A percentile compares a stretch with the other conserved stretches of the same genome.
phyloP scores from a whole-genome alignment of 2,113 vertebrate species.

The Salvelinus fontinalis region DNA sequence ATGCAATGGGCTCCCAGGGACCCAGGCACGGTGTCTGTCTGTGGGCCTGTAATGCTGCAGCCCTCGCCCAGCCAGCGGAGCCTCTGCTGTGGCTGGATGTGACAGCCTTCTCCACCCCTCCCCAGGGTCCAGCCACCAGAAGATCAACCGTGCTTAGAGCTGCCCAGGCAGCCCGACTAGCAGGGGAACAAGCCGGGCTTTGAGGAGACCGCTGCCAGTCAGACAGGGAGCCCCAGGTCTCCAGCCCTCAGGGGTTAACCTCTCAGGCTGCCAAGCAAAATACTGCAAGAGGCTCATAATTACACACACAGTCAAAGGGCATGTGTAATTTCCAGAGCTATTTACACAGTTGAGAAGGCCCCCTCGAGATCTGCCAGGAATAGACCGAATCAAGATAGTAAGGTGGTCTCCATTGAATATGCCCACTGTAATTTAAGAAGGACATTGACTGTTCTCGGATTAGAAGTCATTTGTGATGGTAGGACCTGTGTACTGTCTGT shows the following conservation, averaged over 20 bases:
- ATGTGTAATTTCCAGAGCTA: conserved; percentile 97
- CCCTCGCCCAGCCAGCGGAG: conserved; percentile 31
- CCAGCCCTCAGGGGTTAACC: conserved; percentile 95
- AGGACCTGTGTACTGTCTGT: neutral
- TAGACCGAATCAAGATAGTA: conserved; percentile 71
- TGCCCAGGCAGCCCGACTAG: conserved; percentile 55
- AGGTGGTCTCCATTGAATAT: conserved; percentile 52
- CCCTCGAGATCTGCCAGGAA: conserved; percentile 68
- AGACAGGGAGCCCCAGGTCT: conserved; percentile 80
- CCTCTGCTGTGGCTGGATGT: conserved; percentile 23
- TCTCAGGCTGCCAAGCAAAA: conserved; percentile 97
- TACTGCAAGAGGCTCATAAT: conserved; percentile 93
- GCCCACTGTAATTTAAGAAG: conserved; percentile 4
- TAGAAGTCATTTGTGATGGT: neutral
- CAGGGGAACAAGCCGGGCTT: conserved; percentile 87
- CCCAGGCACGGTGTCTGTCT: conserved; percentile 18
- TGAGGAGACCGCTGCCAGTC: conserved; percentile 83
- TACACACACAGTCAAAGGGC: conserved; percentile 99
- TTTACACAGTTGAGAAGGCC: conserved; percentile 83
- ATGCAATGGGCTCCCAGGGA: neutral
- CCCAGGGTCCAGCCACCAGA: conserved; percentile 36
- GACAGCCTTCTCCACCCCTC: conserved; percentile 34
- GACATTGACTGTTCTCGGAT: neutral
- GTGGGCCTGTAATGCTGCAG: conserved; percentile 29
- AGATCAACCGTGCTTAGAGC: conserved; percentile 52